phyloP scores from a whole-genome alignment of 2,797 vertebrate genomes.

The Calcarius lapponicus region DNA sequence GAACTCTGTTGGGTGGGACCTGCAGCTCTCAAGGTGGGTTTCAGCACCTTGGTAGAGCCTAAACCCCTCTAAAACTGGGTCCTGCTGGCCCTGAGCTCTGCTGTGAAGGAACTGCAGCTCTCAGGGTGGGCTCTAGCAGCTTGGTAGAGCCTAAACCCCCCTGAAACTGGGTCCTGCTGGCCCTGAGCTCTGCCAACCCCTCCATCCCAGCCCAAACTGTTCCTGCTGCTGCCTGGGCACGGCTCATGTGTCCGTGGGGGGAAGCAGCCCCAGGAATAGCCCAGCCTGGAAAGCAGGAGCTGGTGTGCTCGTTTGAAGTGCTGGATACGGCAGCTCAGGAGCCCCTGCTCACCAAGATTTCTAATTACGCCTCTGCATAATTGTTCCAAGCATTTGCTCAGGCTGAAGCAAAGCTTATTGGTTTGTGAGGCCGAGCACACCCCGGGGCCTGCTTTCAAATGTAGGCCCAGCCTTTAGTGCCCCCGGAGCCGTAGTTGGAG shows the following conservation, averaged over 20 bases:
- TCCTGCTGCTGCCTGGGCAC: not conserved
- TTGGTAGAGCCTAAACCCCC: not conserved
- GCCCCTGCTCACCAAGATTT: conserved; percentile 5
- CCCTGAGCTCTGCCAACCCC: not conserved
- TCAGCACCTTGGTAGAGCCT: rapidly evolving
- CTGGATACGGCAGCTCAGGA: conserved; percentile 27
- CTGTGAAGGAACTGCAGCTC: no score
- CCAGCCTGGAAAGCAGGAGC: conserved; percentile 1
- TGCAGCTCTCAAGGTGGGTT: not conserved
- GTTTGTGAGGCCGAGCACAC: conserved; percentile 58
- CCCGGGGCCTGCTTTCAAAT: conserved; percentile 51
- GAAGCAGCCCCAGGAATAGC: not conserved
- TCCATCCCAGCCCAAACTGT: not conserved
- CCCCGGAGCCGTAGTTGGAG: conserved; percentile 24
- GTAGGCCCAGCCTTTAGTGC: conserved; percentile 62
- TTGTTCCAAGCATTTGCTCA: conserved; percentile 29
- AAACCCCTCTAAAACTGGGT: not conserved
- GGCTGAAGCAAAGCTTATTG: conserved; percentile 34
- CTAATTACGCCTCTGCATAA: conserved; percentile 53
- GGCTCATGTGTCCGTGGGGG: not conserved
- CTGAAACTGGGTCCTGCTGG: not conserved
- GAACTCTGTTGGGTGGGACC: no score
- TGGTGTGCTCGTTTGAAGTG: not conserved
- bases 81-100: no score
- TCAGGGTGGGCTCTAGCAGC: rapidly evolving